Percentiles rank a stretch among this genome's conserved stretches.
These are phyloP conservation scores for Aspidapion aeneum DNA, from an alignment of 2,888 invertebrate species.

Conservation along the genomic window DNA sequence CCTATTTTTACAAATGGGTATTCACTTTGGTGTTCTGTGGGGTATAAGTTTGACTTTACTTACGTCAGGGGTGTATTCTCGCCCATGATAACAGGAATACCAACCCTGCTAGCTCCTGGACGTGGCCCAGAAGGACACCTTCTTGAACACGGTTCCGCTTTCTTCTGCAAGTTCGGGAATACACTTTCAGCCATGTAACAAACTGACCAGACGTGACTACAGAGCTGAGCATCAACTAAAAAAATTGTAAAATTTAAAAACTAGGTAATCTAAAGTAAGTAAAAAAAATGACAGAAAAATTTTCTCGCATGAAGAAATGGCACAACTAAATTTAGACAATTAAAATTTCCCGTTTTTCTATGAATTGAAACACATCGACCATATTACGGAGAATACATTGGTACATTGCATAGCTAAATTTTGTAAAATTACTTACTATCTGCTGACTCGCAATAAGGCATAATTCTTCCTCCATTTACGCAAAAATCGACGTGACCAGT, in stretches of 20 bases:
- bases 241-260: too few relatives aligned
- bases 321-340: conserved; percentile 5
- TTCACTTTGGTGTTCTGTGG: too few relatives aligned
- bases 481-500: conserved; percentile 78
- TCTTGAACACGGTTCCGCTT: conserved; percentile 69
- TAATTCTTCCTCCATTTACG: conserved; percentile 72
- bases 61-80: conserved; percentile 69
- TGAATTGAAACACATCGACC: too few relatives aligned
- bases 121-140: conserved; percentile 65
- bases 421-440: conserved; percentile 58
- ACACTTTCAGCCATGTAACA: conserved; percentile 78
- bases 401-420: too few relatives aligned
- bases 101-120: conserved; percentile 51
- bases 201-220: conserved; percentile 77
- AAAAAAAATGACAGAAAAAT: too few relatives aligned
- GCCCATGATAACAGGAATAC: conserved; percentile 62
- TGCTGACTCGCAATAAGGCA: conserved; percentile 71
- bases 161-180: conserved; percentile 52
- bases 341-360: too few relatives aligned
- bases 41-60: too few relatives aligned
- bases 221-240: conserved; percentile 63
- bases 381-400: too few relatives aligned
- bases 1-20: too few relatives aligned
- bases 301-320: too few relatives aligned
- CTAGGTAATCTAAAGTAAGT: too few relatives aligned